A percentile compares a stretch with the other conserved stretches of the same genome.
These are phyloP conservation scores for Salticus scenicus DNA, from an alignment of 2,888 invertebrate genomes.

Conservation along the genomic window DNA sequence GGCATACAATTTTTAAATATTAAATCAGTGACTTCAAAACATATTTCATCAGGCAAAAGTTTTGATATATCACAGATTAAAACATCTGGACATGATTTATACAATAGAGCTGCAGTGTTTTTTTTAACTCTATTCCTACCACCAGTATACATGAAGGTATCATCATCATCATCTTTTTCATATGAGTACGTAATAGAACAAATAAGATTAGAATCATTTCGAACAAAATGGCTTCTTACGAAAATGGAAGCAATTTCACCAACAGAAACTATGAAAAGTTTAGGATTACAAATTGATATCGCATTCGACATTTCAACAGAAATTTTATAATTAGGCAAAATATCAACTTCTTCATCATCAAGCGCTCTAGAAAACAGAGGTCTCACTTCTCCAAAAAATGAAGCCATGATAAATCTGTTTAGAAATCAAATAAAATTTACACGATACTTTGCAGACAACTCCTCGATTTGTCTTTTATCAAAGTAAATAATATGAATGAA, in stretches of 20 bases:
- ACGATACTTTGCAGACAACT: no score
- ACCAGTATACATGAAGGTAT: not conserved
- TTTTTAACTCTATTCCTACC: not conserved
- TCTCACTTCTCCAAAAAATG: slow-evolving; percentile 53
- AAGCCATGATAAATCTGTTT: slow-evolving; percentile 28
- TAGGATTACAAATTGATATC: not conserved
- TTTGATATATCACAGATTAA: slow-evolving; percentile 28
- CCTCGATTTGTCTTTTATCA: no score
- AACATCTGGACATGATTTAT: not conserved
- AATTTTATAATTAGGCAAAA: slow-evolving; percentile 18
- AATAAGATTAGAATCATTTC: not conserved
- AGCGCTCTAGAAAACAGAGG: slow-evolving; percentile 43
- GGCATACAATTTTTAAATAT: slow-evolving; percentile 16
- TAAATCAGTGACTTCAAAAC: not conserved
- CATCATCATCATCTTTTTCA: not conserved
- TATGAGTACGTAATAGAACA: slow-evolving; percentile 8
- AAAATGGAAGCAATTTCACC: slow-evolving; percentile 30
- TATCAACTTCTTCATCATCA: slow-evolving; percentile 47
- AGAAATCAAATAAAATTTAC: no score
- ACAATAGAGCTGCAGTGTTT: not conserved
- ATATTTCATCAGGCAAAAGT: slow-evolving; percentile 31
- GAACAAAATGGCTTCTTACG: slow-evolving; percentile 24
- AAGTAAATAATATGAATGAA: no score
- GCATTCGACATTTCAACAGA: not conserved
- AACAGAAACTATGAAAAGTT: slow-evolving; percentile 31